Base-by-base conservation (phyloP, 2,113 vertebrate genomes). In the Gopherus evgoodei region DNA sequence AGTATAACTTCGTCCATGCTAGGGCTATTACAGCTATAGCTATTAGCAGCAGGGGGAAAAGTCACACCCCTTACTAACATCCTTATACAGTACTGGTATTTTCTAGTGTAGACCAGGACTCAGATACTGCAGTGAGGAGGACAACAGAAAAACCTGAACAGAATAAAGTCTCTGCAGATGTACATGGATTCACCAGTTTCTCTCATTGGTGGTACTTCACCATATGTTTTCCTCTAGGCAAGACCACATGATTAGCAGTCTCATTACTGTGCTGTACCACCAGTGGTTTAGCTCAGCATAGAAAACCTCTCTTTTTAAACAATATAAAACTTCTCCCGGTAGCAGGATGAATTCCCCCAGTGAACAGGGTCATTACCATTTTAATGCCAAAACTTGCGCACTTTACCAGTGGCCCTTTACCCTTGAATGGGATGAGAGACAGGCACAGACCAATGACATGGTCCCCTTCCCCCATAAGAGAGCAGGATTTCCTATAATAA, bases 131-230 rank as follows among this genome's bases (percentile, higher is more conserved):
- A 49, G 54, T 0, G 14, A 86, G 88, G 65, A 83, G 2, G 65
- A 50, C 2, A 25, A 96, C 44, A 11, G 31, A 69, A 95, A 65
- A 93, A 72, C 38, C 10, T 5, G 22, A 13, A 86, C 17, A 76
- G 72, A 76, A 47, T 44, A 11, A 47, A 47, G 44, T 47, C 42
- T 24, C 75, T 3, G 22, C 53, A 91, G 57, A 65, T 94, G 92
- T 93, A 35, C 53, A 75, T 65, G 86, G 65, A 93, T 92, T 95
- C 96, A 81, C 75, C 52, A 47, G 44, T 24, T 62, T 84, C 52
- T 86, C 49, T 86, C 52, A 81, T 85, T 53, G 86, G 81, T n/a
- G 86, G 88, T 83, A 75, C 53, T 92, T 91, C 79, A 93, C 0
- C 0, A 35, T 0, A 0, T 54, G 31, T 89, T 91, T 79, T 47